phyloP scores from a whole-genome alignment of 2,888 invertebrate genomes.

The Euzetes globulus region DNA sequence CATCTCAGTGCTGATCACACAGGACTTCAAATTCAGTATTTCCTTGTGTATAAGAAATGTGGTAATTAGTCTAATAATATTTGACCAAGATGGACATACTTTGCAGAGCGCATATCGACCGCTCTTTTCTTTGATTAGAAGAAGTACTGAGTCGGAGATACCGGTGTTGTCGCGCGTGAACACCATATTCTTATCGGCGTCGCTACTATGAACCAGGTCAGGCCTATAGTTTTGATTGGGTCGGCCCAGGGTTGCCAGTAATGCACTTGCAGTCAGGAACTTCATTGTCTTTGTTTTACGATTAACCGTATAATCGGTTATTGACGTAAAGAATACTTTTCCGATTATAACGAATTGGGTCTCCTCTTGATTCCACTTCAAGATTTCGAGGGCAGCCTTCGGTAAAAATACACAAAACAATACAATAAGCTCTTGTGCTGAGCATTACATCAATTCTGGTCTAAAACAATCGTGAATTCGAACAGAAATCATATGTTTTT shows the following conservation, averaged over 20 bases:
- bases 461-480: neutral
- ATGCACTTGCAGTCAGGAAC: conserved; percentile 74
- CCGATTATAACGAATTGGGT: conserved; percentile 85
- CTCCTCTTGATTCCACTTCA: conserved; percentile 84
- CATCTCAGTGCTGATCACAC: conserved; percentile 70
- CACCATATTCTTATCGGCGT: conserved; percentile 50
- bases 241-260: conserved; percentile 84
- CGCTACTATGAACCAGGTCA: conserved; percentile 48
- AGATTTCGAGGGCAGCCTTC: conserved; percentile 77
- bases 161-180: conserved; percentile 50
- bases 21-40: conserved; percentile 79
- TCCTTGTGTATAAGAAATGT: conserved; percentile 52
- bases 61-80: neutral
- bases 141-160: conserved; percentile 71
- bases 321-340: conserved; percentile 62
- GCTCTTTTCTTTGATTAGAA: conserved; percentile 80
- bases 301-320: conserved; percentile 37
- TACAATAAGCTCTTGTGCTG: neutral
- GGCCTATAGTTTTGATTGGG: conserved; percentile 60
- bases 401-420: conserved; percentile 26
- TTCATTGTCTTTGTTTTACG: conserved; percentile 45
- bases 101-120: conserved; percentile 75
- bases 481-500: neutral
- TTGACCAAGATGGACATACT: conserved; percentile 47
- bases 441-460: neutral